A percentile compares a stretch with the other conserved stretches of the same genome.
Evolutionary conservation across 2,797 vertebrate species (phyloP).

Genomic region (Taenioides sp.): DNA sequence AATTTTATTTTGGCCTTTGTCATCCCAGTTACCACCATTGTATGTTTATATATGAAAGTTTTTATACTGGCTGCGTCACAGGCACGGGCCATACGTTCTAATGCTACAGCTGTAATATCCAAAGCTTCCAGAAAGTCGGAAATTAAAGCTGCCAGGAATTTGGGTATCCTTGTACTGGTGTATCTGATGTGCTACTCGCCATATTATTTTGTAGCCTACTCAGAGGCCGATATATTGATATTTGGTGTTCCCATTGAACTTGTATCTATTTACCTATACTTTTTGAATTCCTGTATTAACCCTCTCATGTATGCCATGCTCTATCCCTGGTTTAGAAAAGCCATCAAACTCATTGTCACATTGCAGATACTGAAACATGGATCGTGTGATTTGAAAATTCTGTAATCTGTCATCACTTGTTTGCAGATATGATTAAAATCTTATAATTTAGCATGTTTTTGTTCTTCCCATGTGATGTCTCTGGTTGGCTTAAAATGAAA

Average conservation of each 20-base stretch:
- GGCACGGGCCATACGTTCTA: constrained; percentile 1
- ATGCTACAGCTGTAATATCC: not conserved
- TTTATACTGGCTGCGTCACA: constrained; percentile 10
- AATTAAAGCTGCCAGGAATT: constrained; percentile 2
- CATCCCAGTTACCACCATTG: constrained; percentile 10
- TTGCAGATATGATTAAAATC: not conserved
- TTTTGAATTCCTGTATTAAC: constrained; percentile 2
- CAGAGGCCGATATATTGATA: not conserved
- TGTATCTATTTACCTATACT: not conserved
- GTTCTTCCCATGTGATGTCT: too few relatives aligned
- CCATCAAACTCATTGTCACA: constrained; percentile 1
- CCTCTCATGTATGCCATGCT: constrained; percentile 3
- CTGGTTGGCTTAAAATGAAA: too few relatives aligned
- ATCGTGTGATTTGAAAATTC: not conserved
- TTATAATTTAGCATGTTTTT: too few relatives aligned
- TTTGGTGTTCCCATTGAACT: not conserved
- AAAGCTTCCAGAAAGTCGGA: not conserved
- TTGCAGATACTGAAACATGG: constrained; percentile 2
- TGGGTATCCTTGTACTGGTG: constrained; percentile 5
- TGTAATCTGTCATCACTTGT: not conserved
- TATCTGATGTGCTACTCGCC: constrained; percentile 20
- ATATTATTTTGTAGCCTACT: not conserved
- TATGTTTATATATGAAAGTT: constrained; percentile 19
- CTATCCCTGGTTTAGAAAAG: constrained; percentile 27
- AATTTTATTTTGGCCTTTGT: constrained; percentile 2